Conservation (phyloP, 2,888 invertebrate genomes). For the Macrosoma leucophasiata region DNA sequence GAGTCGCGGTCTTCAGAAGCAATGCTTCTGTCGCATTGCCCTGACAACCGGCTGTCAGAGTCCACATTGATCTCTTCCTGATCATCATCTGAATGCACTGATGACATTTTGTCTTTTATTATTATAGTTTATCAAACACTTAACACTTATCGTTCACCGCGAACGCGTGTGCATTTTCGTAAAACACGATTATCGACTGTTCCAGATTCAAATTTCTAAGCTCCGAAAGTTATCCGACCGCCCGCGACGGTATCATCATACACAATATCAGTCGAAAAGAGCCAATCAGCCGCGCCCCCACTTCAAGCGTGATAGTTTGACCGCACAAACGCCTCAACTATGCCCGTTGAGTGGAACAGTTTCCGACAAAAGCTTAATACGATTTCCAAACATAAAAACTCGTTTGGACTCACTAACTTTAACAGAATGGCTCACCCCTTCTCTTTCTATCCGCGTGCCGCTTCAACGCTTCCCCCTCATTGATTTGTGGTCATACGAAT, state of each 20-base stretch:
- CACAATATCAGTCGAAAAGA: conserved; percentile 57
- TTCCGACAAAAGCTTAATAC: conserved; percentile 76
- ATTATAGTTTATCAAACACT: conserved; percentile 38
- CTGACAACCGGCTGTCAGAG: conserved; percentile 78
- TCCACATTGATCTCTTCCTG: conserved; percentile 81
- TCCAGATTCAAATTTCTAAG: conserved; percentile 38
- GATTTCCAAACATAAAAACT: conserved; percentile 76
- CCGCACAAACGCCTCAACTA: conserved; percentile 72
- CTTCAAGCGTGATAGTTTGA: conserved; percentile 68
- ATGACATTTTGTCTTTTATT: conserved; percentile 61
- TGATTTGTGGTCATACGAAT: conserved; percentile 27
- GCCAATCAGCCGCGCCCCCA: conserved; percentile 67
- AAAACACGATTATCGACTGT: conserved; percentile 21
- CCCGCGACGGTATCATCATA: conserved; percentile 55
- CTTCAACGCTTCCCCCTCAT: conserved; percentile 62
- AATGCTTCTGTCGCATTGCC: conserved; percentile 64
- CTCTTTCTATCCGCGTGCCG: conserved; percentile 56
- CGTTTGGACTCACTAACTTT: conserved; percentile 73
- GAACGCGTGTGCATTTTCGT: conserved; percentile 26
- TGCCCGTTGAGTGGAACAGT: conserved; percentile 73
- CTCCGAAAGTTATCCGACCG: conserved; percentile 56
- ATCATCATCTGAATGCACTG: conserved; percentile 77
- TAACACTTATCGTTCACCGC: conserved; percentile 36
- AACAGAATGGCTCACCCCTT: conserved; percentile 62
- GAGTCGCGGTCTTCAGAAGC: conserved; percentile 75